Evolutionary conservation across 1,140 invertebrate species (phyloP).

Genomic region (Halyomorpha halys): DNA sequence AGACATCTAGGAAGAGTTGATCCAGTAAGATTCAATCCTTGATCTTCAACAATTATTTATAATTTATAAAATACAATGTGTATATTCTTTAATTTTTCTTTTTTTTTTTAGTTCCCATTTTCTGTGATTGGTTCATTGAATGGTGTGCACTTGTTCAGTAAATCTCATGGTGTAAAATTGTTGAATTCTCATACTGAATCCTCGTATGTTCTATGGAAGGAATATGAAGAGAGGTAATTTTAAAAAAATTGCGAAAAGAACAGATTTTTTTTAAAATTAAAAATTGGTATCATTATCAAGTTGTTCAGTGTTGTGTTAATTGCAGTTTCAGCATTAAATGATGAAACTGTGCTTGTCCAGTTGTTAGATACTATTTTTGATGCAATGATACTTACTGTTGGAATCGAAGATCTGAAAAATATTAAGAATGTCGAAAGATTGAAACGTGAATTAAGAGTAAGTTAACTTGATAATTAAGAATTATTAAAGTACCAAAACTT

Average conservation of each 20-base stretch:
- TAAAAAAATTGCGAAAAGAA: not conserved
- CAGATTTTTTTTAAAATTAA: not conserved
- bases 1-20: constrained; percentile 55
- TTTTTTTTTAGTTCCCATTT: constrained; percentile 55
- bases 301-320: constrained; percentile 50
- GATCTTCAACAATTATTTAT: not conserved
- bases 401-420: constrained; percentile 61
- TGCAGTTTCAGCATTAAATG: constrained; percentile 51
- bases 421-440: constrained; percentile 66
- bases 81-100: constrained; percentile 22
- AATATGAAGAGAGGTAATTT: constrained; percentile 50
- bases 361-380: constrained; percentile 61
- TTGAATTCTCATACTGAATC: constrained; percentile 54
- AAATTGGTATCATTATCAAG: constrained; percentile 18
- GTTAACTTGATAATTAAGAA: constrained; percentile 1
- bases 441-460: constrained; percentile 62
- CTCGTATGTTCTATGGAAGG: constrained; percentile 62
- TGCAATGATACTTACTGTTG: constrained; percentile 62
- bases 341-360: constrained; percentile 47
- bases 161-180: constrained; percentile 54
- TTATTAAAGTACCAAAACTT: no score
- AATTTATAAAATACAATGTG: not conserved
- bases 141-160: constrained; percentile 74
- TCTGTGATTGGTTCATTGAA: constrained; percentile 68
- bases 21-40: constrained; percentile 40